Base-by-base conservation (phyloP, 2,797 vertebrate genomes). In the Pseudochirops corinnae region DNA sequence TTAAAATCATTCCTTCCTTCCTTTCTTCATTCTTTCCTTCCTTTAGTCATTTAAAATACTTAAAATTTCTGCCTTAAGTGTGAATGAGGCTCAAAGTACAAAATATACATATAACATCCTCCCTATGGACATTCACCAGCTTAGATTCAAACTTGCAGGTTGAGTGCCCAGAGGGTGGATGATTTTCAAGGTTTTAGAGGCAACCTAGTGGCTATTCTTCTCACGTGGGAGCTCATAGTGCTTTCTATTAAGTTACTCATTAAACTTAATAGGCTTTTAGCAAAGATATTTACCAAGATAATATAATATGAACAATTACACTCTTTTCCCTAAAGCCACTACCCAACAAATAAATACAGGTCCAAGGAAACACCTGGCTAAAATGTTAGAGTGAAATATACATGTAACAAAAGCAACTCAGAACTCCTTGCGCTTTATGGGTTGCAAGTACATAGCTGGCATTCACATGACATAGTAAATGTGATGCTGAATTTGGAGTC, bases 331-430 rank as follows among this genome's bases (percentile, higher is more conserved):
- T n/a, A 16, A 67, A 67, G 5, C 14, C 13, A 67, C 4, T 67
- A 16, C n/a, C 13, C 33, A 14, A n/a, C 16, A 39, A 18, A 67
- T n/a, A 67, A 13, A n/a, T n/a, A 18, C 33, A n/a, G 62, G 14
- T 6, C 33, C 33, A 18, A n/a, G 5, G 14, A 1, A 18, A 67
- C 1, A 67, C n/a, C 5, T 5, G 0, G 1, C 1, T n/a, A 67
- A 67, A 67, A n/a, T 67, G 14, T 67, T 67, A 67, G 33, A 67
- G 16, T 67, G 62, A n/a, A n/a, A n/a, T 67, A 67, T 6, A 67
- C 5, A 18, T n/a, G 14, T 67, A 67, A 5, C 33, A 18, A 39
- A 67, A 13, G 31, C 5, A n/a, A n/a, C 33, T 24, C n/a, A 46
- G 67, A 39, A 82, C 2, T 39, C 18, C n/a, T 24, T 33, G 60